Percentiles rank a stretch among this genome's conserved stretches.
These are phyloP conservation scores for Xanthorhoe designata DNA, from an alignment of 2,888 invertebrate genomes.

Conservation along the genomic window DNA sequence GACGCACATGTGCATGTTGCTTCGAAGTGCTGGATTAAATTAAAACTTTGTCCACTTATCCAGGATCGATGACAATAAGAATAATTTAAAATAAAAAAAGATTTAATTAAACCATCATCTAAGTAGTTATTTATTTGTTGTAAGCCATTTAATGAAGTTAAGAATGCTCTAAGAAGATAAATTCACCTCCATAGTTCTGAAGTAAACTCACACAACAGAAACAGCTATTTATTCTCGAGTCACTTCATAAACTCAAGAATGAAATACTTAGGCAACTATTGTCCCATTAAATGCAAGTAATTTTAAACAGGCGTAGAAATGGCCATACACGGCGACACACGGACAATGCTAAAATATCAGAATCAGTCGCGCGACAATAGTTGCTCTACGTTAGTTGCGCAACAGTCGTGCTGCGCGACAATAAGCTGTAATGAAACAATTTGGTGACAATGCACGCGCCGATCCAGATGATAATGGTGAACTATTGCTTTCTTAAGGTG, in stretches of 20 bases:
- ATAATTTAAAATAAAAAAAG: too few relatives aligned
- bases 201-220: too few relatives aligned
- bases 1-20: too few relatives aligned
- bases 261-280: background rate
- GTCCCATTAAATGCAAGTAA: constrained; percentile 25
- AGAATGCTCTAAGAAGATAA: too few relatives aligned
- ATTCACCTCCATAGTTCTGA: too few relatives aligned
- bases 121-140: too few relatives aligned
- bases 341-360: constrained; percentile 43
- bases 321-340: constrained; percentile 33
- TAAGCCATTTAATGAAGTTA: too few relatives aligned
- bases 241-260: background rate
- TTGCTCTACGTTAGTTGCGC: constrained; percentile 14
- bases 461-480: constrained; percentile 52
- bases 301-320: constrained; percentile 27
- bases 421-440: constrained; percentile 72
- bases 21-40: too few relatives aligned
- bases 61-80: too few relatives aligned
- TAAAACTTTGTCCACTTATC: too few relatives aligned
- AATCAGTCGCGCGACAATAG: constrained; percentile 29
- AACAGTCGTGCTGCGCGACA: constrained; percentile 48
- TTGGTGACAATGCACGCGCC: constrained; percentile 60
- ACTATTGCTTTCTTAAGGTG: constrained; percentile 46
- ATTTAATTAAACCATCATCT: too few relatives aligned
- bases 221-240: background rate